A percentile compares a stretch with the other conserved stretches of the same genome.
Conservation (phyloP, 2,113 vertebrate genomes). For the Excalfactoria chinensis region DNA sequence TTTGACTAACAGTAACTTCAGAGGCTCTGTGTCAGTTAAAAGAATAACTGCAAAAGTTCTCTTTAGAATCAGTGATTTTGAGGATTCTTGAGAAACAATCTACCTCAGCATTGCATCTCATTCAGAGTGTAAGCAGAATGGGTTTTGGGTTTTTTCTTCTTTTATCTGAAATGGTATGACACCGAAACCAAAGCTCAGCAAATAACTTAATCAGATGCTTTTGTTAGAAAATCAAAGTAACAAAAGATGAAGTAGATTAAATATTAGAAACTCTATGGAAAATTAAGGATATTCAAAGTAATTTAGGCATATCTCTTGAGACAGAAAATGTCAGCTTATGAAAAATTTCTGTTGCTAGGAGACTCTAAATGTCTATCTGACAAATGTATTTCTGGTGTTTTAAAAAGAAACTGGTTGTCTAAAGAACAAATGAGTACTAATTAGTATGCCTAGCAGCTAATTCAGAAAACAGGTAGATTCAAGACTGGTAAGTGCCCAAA, state of each 20-base stretch:
- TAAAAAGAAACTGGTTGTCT: constrained; percentile 3
- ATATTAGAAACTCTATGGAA: constrained; percentile 34
- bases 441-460: constrained; percentile 8
- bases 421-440: constrained; percentile 1
- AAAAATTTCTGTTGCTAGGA: constrained; percentile 45
- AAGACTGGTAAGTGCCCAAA: not conserved
- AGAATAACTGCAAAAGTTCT: not conserved
- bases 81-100: not conserved
- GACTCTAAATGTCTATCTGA: not conserved
- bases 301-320: constrained; percentile 29
- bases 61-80: not conserved
- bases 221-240: constrained; percentile 47
- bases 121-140: not conserved
- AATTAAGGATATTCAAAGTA: constrained; percentile 58
- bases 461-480: not conserved
- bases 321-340: constrained; percentile 32
- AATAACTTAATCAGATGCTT: constrained; percentile 43
- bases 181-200: constrained; percentile 18
- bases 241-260: constrained; percentile 54
- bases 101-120: not conserved
- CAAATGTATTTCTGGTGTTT: not conserved
- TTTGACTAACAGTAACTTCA: not conserved
- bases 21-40: not conserved
- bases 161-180: not conserved
- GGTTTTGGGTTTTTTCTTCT: not conserved